These are phyloP conservation scores for Pocillopora verrucosa DNA, from an alignment of 64 coral and sea anemone genomes.

Conservation along the genomic window DNA sequence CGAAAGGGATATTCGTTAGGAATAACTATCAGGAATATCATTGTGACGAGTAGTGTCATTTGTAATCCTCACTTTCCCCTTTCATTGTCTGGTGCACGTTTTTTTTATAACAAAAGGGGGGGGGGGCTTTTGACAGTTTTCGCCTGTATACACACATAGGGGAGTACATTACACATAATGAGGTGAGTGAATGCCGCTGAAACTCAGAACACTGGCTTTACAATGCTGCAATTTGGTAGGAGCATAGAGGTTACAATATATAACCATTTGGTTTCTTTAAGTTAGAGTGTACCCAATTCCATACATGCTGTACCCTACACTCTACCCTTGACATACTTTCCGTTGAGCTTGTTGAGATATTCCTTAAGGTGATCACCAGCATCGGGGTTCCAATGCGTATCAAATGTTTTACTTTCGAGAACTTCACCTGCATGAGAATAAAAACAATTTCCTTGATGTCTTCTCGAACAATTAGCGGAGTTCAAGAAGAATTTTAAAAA, in stretches of 20 bases:
- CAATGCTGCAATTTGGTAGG: too few relatives aligned
- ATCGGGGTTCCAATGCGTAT: background rate
- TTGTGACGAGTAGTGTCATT: background rate
- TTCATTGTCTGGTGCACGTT: background rate
- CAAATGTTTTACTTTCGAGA: constrained; percentile 13
- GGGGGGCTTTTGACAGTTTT: too few relatives aligned
- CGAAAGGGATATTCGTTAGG: constrained; percentile 10
- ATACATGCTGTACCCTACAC: background rate
- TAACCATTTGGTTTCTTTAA: background rate
- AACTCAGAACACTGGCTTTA: too few relatives aligned
- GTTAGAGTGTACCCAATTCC: background rate
- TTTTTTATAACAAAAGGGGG: too few relatives aligned
- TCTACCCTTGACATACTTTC: constrained; percentile 11
- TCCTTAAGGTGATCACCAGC: background rate
- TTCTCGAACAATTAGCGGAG: too few relatives aligned
- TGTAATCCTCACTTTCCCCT: background rate
- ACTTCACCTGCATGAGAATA: background rate
- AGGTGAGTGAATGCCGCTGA: too few relatives aligned
- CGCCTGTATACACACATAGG: too few relatives aligned
- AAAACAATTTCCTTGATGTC: background rate
- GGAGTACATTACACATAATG: too few relatives aligned
- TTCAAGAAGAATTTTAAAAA: too few relatives aligned
- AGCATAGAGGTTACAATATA: too few relatives aligned
- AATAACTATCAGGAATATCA: background rate
- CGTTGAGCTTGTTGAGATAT: constrained; percentile 25